Evolutionary conservation across 2,113 vertebrate species (phyloP), one percentile per base, ranked within the genome.

Genomic region (Ursus arctos): DNA sequence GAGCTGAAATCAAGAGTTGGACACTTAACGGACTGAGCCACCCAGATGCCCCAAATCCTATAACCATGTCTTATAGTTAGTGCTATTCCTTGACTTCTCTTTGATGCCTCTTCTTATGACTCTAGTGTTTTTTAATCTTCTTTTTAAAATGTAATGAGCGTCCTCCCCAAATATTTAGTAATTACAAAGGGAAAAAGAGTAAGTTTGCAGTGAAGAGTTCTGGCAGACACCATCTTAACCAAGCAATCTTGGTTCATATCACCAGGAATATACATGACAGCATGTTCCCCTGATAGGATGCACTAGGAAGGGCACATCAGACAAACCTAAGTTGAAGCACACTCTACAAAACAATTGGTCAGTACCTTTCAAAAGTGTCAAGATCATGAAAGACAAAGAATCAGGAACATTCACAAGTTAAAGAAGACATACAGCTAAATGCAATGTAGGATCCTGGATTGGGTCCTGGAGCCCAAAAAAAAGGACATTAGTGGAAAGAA

Each of bases 381-480:
- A 90, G 57, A 36, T 49, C n/a, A 90, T 63, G 65, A 79, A 88
- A 85, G 80, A 40, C 31, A 86, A 67, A 86, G 21, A 93, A 80
- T 81, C 47, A 72, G 31, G 8, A 55, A 81, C 7, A 15, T 31
- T 22, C 13, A 57, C 14, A 72, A 47, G 19, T 40, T 93, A 63
- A 67, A 85, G 6, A 21, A 97, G 49, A 85, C 3, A 67, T 24
- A 69, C 57, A 65, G 82, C 47, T 93, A 86, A 80, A 59, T 53
- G 40, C 21, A 69, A 19, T 67, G n/a, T 95, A 80, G 53, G 63
- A 74, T 93, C 61, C 89, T 53, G 47, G 47, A 61, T 53, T 74
- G 61, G 55, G 55, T 95, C 71, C 84, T 63, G 22, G 57, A 82
- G 81, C 43, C 11, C 14, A 28, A 10, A 63, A 31, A 84, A 65